A percentile compares a stretch with the other conserved stretches of the same genome.
phyloP scores from a whole-genome alignment of 2,888 invertebrate species.

The Argyresthia goedartella region DNA sequence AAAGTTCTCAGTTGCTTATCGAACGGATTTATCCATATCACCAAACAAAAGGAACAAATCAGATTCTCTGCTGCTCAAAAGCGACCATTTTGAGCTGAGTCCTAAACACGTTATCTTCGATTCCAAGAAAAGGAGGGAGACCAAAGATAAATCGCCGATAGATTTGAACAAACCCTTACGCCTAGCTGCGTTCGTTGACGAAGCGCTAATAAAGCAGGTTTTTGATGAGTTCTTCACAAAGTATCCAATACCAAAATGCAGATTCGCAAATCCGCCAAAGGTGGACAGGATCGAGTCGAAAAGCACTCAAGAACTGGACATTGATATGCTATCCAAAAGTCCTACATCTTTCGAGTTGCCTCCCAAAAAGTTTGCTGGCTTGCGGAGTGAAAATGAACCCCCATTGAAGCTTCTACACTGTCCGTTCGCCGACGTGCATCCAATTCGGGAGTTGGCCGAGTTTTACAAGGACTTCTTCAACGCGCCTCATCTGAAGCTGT shows the following conservation, averaged over 20 bases:
- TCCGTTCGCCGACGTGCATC: slow-evolving; percentile 81
- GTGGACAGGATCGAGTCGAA: slow-evolving; percentile 28
- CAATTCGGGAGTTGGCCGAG: slow-evolving; percentile 80
- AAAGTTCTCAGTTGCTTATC: slow-evolving; percentile 85
- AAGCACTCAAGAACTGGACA: slow-evolving; percentile 49
- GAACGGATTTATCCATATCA: slow-evolving; percentile 93
- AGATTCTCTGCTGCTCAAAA: slow-evolving; percentile 84
- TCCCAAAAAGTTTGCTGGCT: slow-evolving; percentile 53
- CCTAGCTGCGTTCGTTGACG: slow-evolving; percentile 82
- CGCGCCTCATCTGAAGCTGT: slow-evolving; percentile 66
- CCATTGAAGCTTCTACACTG: slow-evolving; percentile 81
- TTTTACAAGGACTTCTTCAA: slow-evolving; percentile 87
- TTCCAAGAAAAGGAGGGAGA: slow-evolving; percentile 72
- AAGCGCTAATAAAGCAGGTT: slow-evolving; percentile 35
- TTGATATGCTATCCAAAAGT: slow-evolving; percentile 35
- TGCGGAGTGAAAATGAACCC: slow-evolving; percentile 65
- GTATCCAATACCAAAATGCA: slow-evolving; percentile 44
- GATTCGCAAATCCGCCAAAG: slow-evolving; percentile 47
- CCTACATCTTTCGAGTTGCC: slow-evolving; percentile 53
- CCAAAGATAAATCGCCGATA: slow-evolving; percentile 43
- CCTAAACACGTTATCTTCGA: slow-evolving; percentile 74
- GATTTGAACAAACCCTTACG: slow-evolving; percentile 81
- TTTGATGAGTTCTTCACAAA: slow-evolving; percentile 47
- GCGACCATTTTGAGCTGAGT: slow-evolving; percentile 90
- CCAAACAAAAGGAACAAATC: slow-evolving; percentile 83